Base-by-base conservation (phyloP, 2,797 vertebrate species). In the Acridotheres tristis region DNA sequence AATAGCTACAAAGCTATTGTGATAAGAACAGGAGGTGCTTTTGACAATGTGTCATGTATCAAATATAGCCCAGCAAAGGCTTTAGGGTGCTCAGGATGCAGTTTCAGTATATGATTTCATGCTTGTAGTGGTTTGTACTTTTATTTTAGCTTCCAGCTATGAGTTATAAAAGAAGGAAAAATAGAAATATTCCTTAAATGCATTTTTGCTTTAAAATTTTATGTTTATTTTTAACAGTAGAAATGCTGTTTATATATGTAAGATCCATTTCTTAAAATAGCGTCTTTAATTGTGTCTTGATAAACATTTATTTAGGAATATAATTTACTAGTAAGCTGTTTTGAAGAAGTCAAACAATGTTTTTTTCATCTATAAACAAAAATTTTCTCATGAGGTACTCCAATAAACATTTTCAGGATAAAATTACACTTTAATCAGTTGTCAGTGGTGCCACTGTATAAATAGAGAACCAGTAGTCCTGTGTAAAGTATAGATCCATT, bases 1-100 rank as follows among this genome's bases (percentile, higher is more conserved):
- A 96, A 95, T 95, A 94, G 75, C 77, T 90, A 59, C 81, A 94
- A 94, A 96, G 68, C 25, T 88, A n/a, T 91, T 84, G 79, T 81
- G 87, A 92, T 95, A 92, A 91, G 69, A 86, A 90, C 65, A 94
- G 69, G 80, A 96, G 96, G 47, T 54, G 59, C 43, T 76, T 82
- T 73, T 96, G 86, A 58, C 54, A 73, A 47, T 8, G 10, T 77
- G 40, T 59, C 78, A 20, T 91, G 53, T 88, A 89, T 74, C 65
- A 74, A 89, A 71, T 83, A 81, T 59, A 90, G 71, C 66, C 36
- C 75, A 77, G 34, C 40, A 81, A 91, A 79, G 59, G 67, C 76
- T 92, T 89, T 4, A 85, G 88, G 82, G 38, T 87, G 65, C 67
- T 74, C 62, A 53, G 65, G 51, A 73, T 85, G 43, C 75, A 84